Percentiles rank a stretch among this genome's conserved stretches.
These are phyloP conservation scores for Heteractis magnifica DNA, from an alignment of 92 coral and sea anemone genomes.

Conservation along the genomic window DNA sequence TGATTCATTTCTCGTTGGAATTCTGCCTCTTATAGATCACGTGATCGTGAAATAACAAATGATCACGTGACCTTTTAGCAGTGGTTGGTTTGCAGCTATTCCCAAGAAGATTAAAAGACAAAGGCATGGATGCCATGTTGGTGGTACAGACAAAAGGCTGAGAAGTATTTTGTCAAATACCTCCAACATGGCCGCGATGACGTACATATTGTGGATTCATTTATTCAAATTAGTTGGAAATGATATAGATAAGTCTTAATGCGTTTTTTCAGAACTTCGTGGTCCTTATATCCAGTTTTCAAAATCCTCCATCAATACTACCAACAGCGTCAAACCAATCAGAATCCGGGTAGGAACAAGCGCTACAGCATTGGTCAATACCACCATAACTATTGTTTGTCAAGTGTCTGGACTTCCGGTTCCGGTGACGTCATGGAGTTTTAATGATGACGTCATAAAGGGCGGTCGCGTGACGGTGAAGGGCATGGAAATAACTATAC, in stretches of 20 bases:
- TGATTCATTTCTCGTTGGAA: background rate
- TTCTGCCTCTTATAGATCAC: background rate
- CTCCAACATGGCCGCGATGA: too few species aligned
- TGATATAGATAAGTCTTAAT: background rate
- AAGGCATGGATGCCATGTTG: too few species aligned
- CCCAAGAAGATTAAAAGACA: too few species aligned
- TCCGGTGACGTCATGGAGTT: conserved; percentile 57
- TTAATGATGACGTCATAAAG: conserved; percentile 35
- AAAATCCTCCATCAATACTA: conserved; percentile 4
- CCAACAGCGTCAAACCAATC: conserved; percentile 15
- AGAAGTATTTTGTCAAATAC: too few species aligned
- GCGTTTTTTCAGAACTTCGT: conserved; percentile 14
- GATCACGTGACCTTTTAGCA: too few species aligned
- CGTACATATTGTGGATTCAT: too few species aligned
- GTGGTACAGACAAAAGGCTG: too few species aligned
- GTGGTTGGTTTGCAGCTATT: too few species aligned
- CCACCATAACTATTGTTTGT: conserved; percentile 68
- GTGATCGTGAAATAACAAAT: background rate
- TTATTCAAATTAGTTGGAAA: too few species aligned
- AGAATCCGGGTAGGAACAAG: conserved; percentile 40
- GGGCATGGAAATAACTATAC: conserved; percentile 35
- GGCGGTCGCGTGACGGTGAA: conserved; percentile 32
- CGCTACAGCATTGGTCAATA: conserved; percentile 49
- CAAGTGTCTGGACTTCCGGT: conserved; percentile 66
- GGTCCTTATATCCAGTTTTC: conserved; percentile 27